Evolutionary conservation across 2,888 invertebrate species (phyloP).

Genomic region (Rotaria sp.): DNA sequence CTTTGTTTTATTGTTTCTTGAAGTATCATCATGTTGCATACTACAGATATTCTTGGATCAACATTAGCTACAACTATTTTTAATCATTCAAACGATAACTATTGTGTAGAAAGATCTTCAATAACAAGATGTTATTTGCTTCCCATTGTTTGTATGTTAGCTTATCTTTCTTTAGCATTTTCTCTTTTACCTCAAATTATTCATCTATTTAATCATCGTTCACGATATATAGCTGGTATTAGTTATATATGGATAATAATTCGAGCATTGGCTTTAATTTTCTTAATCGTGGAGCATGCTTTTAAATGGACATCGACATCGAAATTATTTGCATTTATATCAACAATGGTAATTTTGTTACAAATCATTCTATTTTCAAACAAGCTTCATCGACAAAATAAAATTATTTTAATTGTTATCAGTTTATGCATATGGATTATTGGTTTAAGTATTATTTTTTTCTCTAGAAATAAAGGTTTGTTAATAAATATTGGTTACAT

Average conservation of each 20-base stretch:
- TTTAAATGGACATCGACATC: not conserved
- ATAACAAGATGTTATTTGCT: not conserved
- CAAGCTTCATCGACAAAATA: not conserved
- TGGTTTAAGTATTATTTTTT: not conserved
- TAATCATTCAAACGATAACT: too few species aligned
- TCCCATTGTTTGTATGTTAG: not conserved
- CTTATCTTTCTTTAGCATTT: not conserved
- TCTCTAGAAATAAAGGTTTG: not conserved
- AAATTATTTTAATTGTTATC: not conserved
- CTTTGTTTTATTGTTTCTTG: too few species aligned
- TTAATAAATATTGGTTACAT: not conserved
- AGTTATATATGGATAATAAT: not conserved
- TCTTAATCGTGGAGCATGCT: not conserved
- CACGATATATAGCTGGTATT: not conserved
- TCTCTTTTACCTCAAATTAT: not conserved
- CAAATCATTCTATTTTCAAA: not conserved
- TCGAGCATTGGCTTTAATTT: not conserved
- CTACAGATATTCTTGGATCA: not conserved
- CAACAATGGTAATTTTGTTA: not conserved
- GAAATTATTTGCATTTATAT: not conserved
- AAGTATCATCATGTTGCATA: not conserved
- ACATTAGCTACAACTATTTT: not conserved
- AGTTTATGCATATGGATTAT: not conserved
- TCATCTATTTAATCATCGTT: not conserved
- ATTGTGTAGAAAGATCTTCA: too few species aligned